These are phyloP conservation scores for Microcebus jonahi DNA, from an alignment of 2,113 vertebrate genomes.

Conservation along the genomic window DNA sequence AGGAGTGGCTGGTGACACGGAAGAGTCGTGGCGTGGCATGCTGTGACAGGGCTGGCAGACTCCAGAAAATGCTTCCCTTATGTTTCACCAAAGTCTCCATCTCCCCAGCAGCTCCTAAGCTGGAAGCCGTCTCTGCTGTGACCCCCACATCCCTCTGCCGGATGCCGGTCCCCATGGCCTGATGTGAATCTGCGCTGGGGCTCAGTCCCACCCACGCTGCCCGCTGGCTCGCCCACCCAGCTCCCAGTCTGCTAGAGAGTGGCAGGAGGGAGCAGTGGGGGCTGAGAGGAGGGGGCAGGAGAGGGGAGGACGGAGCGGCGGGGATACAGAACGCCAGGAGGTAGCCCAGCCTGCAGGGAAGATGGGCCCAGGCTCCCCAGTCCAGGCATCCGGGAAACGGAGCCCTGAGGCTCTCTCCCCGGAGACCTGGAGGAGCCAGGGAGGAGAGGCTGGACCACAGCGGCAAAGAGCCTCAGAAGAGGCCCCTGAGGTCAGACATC, in stretches of 20 bases:
- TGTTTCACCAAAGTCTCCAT: neutral
- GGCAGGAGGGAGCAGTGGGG: neutral
- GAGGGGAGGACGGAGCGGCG: neutral
- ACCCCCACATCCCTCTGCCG: neutral
- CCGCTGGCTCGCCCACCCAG: neutral
- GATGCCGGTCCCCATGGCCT: neutral
- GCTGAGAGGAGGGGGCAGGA: rapidly evolving
- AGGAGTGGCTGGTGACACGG: rapidly evolving
- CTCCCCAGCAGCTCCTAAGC: neutral
- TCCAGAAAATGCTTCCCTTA: neutral
- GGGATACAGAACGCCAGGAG: rapidly evolving
- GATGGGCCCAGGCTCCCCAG: rapidly evolving
- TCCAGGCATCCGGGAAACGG: neutral
- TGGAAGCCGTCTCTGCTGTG: neutral
- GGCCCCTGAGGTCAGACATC: neutral
- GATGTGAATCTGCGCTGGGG: neutral
- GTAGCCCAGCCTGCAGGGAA: neutral
- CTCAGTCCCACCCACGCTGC: neutral
- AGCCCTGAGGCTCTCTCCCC: neutral
- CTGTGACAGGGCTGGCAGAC: rapidly evolving
- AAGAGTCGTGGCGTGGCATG: rapidly evolving
- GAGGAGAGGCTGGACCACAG: neutral
- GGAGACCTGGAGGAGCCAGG: neutral
- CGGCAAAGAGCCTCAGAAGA: neutral
- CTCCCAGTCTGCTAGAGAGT: neutral